These are phyloP conservation scores for Nesidiocoris tenuis DNA, from an alignment of 2,888 invertebrate genomes.

Conservation along the genomic window DNA sequence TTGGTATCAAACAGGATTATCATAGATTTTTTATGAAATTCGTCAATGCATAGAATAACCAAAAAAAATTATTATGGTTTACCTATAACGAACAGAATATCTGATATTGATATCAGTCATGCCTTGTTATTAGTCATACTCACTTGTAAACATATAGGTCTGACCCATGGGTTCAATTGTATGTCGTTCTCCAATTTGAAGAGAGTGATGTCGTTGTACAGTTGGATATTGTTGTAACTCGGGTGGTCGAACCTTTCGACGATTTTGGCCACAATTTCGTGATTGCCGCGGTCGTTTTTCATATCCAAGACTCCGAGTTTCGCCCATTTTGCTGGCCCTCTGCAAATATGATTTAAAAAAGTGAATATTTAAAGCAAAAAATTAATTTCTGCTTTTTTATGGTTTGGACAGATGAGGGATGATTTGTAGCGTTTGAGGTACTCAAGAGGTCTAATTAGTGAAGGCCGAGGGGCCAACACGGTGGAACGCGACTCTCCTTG, in stretches of 20 bases:
- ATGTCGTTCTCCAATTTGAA: conserved; percentile 41
- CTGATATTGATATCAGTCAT: too few species aligned
- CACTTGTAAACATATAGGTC: conserved; percentile 43
- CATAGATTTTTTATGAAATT: too few species aligned
- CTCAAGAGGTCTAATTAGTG: too few species aligned
- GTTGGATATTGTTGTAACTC: conserved; percentile 15
- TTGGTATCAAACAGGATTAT: too few species aligned
- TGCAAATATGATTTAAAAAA: conserved; percentile 4
- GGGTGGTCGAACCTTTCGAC: conserved; percentile 39
- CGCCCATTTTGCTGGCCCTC: conserved; percentile 40
- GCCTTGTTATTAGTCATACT: too few species aligned
- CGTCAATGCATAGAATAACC: too few species aligned
- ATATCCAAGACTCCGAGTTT: conserved; percentile 43
- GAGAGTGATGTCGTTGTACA: conserved; percentile 45
- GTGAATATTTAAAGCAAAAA: conserved; percentile 1
- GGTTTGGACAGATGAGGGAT: not conserved
- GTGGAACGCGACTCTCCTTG: too few species aligned
- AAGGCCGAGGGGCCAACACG: too few species aligned
- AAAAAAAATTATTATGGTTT: too few species aligned
- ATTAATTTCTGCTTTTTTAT: not conserved
- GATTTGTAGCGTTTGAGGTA: too few species aligned
- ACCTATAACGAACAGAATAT: too few species aligned
- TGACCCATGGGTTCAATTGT: conserved; percentile 31
- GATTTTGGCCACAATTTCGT: conserved; percentile 23
- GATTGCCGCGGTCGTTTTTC: conserved; percentile 30